Evolutionary conservation across 2,888 invertebrate genomes (phyloP).

Genomic region (Zygothrica quintamaculata): DNA sequence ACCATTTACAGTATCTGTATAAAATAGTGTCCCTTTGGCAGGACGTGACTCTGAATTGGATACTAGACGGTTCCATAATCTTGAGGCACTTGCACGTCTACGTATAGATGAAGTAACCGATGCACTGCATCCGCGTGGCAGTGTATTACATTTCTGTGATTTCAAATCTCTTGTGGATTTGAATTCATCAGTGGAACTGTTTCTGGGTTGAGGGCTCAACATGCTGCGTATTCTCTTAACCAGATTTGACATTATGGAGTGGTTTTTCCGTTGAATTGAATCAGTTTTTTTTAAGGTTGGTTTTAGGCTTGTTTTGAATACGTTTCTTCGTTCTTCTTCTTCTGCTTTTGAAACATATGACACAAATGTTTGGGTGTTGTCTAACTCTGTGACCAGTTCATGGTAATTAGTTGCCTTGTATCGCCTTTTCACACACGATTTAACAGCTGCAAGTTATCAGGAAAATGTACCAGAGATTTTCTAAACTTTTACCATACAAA

Average conservation of each 20-base stretch:
- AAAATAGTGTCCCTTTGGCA: constrained; percentile 43
- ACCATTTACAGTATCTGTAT: constrained; percentile 57
- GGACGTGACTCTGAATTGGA: constrained; percentile 33
- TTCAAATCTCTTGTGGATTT: neutral
- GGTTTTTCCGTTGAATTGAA: constrained; percentile 26
- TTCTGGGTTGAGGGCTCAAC: constrained; percentile 46
- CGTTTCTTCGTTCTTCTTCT: neutral
- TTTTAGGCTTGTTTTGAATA: neutral
- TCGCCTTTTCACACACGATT: constrained; percentile 67
- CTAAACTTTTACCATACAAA: constrained; percentile 1
- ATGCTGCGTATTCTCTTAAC: constrained; percentile 70
- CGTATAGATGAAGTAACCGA: constrained; percentile 19
- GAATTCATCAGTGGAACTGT: constrained; percentile 26
- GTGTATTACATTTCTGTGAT: constrained; percentile 37
- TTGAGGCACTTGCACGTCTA: constrained; percentile 46
- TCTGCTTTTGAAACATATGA: constrained; percentile 1
- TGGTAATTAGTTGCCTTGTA: constrained; percentile 62
- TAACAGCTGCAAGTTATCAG: constrained; percentile 53
- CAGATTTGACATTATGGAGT: constrained; percentile 58
- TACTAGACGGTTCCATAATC: constrained; percentile 48
- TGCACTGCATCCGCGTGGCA: constrained; percentile 41
- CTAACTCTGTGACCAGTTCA: constrained; percentile 61
- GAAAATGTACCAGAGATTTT: constrained; percentile 50
- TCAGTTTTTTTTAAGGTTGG: constrained; percentile 33
- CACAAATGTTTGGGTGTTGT: constrained; percentile 17